Evolutionary conservation across 2,113 vertebrate genomes (phyloP).

Genomic region (Xiphias gladius): DNA sequence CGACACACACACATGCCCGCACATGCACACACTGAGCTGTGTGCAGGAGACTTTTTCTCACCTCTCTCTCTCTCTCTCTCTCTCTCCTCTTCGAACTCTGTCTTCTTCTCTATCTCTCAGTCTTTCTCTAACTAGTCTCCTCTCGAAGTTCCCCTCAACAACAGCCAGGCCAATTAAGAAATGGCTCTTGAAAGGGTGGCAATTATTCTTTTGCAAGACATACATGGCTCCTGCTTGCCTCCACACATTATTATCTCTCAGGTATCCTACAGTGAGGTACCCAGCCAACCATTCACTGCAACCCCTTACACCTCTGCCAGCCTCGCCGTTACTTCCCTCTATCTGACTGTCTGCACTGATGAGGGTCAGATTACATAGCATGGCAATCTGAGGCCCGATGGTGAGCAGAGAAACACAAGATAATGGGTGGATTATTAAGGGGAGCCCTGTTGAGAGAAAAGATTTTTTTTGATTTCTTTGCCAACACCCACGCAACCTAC

Average conservation of each 20-base stretch:
- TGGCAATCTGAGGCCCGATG: slow-evolving; percentile 59
- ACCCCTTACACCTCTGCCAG: slow-evolving; percentile 78
- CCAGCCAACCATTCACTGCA: slow-evolving; percentile 80
- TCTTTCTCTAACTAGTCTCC: slow-evolving; percentile 73
- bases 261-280: slow-evolving; percentile 80
- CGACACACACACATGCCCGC: slow-evolving; percentile 23
- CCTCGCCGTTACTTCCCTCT: slow-evolving; percentile 70
- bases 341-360: slow-evolving; percentile 75
- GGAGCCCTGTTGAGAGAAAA: slow-evolving; percentile 76
- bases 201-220: slow-evolving; percentile 86
- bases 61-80: slow-evolving; percentile 26
- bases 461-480: slow-evolving; percentile 74
- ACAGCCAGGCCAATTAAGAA: slow-evolving; percentile 86
- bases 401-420: slow-evolving; percentile 78
- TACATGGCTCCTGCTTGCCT: slow-evolving; percentile 81
- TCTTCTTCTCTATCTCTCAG: slow-evolving; percentile 39
- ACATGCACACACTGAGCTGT: slow-evolving; percentile 6
- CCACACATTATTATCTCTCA: slow-evolving; percentile 84
- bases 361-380: slow-evolving; percentile 72
- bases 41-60: slow-evolving; percentile 31
- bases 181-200: slow-evolving; percentile 83
- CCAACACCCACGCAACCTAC: slow-evolving; percentile 70
- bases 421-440: slow-evolving; percentile 84
- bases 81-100: slow-evolving; percentile 38
- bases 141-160: slow-evolving; percentile 78